Evolutionary conservation across 2,888 invertebrate species (phyloP).

Genomic region (Trimorus sp.): DNA sequence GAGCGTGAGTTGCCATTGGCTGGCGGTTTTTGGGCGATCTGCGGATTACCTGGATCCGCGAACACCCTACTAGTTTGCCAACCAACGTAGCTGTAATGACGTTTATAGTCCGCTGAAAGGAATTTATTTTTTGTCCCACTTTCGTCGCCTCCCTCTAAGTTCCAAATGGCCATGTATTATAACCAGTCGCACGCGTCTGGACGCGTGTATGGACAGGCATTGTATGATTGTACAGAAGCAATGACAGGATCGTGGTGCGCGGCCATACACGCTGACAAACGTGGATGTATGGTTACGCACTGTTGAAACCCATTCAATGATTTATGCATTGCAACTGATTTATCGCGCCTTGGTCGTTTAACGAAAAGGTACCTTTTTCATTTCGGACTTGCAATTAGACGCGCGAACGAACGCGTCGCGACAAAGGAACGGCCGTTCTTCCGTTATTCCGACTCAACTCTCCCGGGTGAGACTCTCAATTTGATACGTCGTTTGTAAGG

Average conservation of each 20-base stretch:
- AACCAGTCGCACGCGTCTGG: background rate
- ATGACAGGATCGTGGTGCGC: background rate
- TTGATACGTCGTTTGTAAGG: constrained; percentile 46
- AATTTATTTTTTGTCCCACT: constrained; percentile 3
- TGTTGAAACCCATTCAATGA: background rate
- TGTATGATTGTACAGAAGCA: constrained; percentile 21
- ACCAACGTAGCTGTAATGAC: constrained; percentile 26
- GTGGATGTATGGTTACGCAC: background rate
- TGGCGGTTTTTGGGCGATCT: constrained; percentile 18
- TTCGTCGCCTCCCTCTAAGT: background rate
- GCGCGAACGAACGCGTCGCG: background rate
- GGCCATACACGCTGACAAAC: too few relatives aligned
- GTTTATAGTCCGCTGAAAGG: constrained; percentile 20
- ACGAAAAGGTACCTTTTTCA: background rate
- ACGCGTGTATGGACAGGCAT: constrained; percentile 9
- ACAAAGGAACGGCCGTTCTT: background rate
- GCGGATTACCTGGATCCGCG: constrained; percentile 42
- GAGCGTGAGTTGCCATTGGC: too few relatives aligned
- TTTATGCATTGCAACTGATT: too few relatives aligned
- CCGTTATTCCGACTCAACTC: background rate
- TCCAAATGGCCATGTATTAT: constrained; percentile 12
- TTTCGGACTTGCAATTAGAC: background rate
- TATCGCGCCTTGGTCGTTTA: too few relatives aligned
- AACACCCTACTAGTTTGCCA: constrained; percentile 44
- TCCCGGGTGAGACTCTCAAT: constrained; percentile 11